Percentiles rank a stretch among this genome's conserved stretches.
Conservation (phyloP, 2,113 vertebrate genomes). For the Triplophysa siluroides region DNA sequence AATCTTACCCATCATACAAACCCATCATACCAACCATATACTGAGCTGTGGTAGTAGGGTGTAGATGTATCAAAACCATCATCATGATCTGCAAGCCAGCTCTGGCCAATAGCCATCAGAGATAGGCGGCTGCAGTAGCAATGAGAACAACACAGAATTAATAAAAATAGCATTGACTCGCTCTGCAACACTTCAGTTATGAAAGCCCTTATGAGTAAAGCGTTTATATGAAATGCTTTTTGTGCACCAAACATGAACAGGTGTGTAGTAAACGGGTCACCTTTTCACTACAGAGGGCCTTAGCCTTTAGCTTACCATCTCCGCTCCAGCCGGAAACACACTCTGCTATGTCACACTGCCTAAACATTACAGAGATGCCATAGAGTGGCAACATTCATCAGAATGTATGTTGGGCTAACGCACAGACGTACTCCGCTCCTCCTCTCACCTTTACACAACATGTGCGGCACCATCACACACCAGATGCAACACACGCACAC, state of each 20-base stretch:
- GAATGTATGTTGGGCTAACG: conserved; percentile 49
- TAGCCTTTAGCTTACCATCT: conserved; percentile 77
- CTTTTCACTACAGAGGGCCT: conserved; percentile 48
- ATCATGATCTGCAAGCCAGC: conserved; percentile 99
- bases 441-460: not conserved
- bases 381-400: conserved; percentile 56
- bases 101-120: conserved; percentile 95
- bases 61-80: conserved; percentile 94
- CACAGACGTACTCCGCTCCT: conserved; percentile 15
- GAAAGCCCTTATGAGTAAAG: conserved; percentile 50
- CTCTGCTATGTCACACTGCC: conserved; percentile 58
- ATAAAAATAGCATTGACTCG: conserved; percentile 80
- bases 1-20: conserved; percentile 99
- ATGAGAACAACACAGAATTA: conserved; percentile 98
- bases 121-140: conserved; percentile 99
- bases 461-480: conserved; percentile 33
- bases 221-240: not conserved
- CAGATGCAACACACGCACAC: conserved; percentile 27
- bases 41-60: conserved; percentile 99
- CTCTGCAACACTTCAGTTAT: conserved; percentile 64
- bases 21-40: conserved; percentile 99
- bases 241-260: conserved; percentile 34
- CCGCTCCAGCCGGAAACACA: conserved; percentile 71
- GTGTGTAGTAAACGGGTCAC: conserved; percentile 49
- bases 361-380: conserved; percentile 57